Conservation (phyloP, 2,797 vertebrate species). For the Gastrophryne carolinensis region DNA sequence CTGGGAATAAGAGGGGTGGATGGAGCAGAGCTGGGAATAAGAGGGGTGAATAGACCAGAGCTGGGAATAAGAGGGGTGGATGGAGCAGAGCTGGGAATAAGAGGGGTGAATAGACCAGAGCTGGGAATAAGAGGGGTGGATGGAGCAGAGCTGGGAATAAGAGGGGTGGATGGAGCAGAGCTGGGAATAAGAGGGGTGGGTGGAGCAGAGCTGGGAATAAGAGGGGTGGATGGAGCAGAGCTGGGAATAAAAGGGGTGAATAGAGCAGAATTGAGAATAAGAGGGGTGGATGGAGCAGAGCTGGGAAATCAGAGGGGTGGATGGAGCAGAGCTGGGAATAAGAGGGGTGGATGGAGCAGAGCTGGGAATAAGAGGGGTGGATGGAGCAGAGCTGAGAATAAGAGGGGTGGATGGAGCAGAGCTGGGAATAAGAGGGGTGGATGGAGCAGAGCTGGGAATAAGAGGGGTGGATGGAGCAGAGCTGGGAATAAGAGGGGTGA, state of each 20-base stretch:
- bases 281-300: background rate
- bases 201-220: background rate
- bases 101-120: too few relatives aligned
- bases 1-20: too few relatives aligned
- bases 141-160: too few relatives aligned
- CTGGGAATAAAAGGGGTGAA: background rate
- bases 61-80: too few relatives aligned
- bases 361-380: background rate
- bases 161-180: background rate
- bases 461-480: background rate
- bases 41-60: too few relatives aligned
- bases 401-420: background rate
- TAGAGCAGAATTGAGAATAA: background rate
- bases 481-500: too few relatives aligned
- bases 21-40: too few relatives aligned
- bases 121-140: too few relatives aligned
- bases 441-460: background rate
- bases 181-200: background rate
- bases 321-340: background rate
- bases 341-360: background rate
- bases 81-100: too few relatives aligned
- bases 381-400: background rate
- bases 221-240: background rate
- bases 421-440: background rate
- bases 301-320: background rate